Base-by-base conservation (phyloP, 2,888 invertebrate genomes). In the Corythucha ciliata region DNA sequence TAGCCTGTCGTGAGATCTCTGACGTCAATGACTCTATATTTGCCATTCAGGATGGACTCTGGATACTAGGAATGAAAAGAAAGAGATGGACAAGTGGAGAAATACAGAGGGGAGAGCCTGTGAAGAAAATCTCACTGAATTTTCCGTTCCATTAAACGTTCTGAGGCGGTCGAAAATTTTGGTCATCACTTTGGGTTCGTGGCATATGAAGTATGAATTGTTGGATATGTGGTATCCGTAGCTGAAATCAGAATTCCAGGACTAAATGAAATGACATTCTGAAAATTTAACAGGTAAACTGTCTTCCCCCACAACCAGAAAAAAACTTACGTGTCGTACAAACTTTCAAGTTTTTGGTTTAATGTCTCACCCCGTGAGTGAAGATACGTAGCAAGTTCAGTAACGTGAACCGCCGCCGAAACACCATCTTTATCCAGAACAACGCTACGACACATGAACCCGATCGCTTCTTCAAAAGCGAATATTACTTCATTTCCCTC, bases 391-490 rank as follows among this genome's bases (percentile, higher is more conserved):
- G 79, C 77, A 72, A 91, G 72, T 63, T 90, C 85, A 5, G 85
- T 82, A 48, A 83, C 70, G 46, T 82, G 77, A 14, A 82, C 81
- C 0, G 89, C 90, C 0, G 96, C 94, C 27, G 84, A 84, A 1
- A 99, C 77, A 0, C 98, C 98, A 70, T 99, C 98, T 67, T 98
- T 98, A 67, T 98, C 98, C 3, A 93, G 73, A 4, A 96, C 91
- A 4, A 72, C 72, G 3, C 79, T 75, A n/a, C 85, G 83, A 65
- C 88, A 87, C 96, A 98, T 96, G 66, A 88, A 97, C 0, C 96
- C 98, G 65, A 99, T 96, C 1, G 97, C 96, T 70, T 99, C 98
- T 67, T 99, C 98, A 69, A 87, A 99, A 1, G 94, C 93, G 69
- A 96, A 92, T 47, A 98, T 67, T 0, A 94, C 86, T 8, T 72